phyloP scores from a whole-genome alignment of 1,140 invertebrate species.

The Lasioglossum albipes region DNA sequence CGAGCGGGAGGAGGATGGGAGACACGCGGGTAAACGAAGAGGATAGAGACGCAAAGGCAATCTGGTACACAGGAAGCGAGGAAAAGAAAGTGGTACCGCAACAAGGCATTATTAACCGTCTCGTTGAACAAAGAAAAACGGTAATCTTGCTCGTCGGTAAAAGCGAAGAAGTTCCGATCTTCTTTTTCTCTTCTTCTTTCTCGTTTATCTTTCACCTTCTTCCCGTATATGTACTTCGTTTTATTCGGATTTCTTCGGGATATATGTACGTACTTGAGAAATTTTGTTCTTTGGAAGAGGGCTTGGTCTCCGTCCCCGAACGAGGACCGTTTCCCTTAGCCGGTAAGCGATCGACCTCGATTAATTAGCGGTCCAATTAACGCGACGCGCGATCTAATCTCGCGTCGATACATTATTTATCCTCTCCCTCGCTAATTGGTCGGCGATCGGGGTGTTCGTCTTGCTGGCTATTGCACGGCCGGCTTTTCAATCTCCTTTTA shows the following conservation, averaged over 20 bases:
- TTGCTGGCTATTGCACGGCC: not conserved
- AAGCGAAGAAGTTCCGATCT: conserved; percentile 15
- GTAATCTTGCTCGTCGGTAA: conserved; percentile 32
- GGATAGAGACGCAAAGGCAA: conserved; percentile 29
- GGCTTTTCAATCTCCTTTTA: conserved; percentile 41
- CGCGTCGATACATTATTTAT: conserved; percentile 62
- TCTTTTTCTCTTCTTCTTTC: not conserved
- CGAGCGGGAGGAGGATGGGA: conserved; percentile 16
- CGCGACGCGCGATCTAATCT: conserved; percentile 63
- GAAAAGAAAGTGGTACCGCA: conserved; percentile 54
- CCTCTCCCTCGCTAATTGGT: conserved; percentile 66
- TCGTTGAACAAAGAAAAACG: conserved; percentile 54
- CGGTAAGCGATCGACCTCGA: conserved; percentile 25
- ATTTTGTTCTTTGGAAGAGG: not conserved
- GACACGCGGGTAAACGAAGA: conserved; percentile 1
- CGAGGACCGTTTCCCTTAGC: conserved; percentile 10
- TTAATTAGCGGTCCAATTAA: conserved; percentile 70
- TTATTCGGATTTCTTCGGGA: no score
- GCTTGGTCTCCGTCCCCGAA: not conserved
- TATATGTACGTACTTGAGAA: no score
- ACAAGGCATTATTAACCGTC: conserved; percentile 64
- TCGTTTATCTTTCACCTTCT: not conserved
- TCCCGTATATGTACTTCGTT: not conserved
- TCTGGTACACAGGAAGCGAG: conserved; percentile 39
- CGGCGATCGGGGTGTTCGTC: conserved; percentile 37